Percentiles rank a stretch among this genome's conserved stretches.
Evolutionary conservation across 2,888 invertebrate species (phyloP).

Genomic region (Phyto melanocephala): DNA sequence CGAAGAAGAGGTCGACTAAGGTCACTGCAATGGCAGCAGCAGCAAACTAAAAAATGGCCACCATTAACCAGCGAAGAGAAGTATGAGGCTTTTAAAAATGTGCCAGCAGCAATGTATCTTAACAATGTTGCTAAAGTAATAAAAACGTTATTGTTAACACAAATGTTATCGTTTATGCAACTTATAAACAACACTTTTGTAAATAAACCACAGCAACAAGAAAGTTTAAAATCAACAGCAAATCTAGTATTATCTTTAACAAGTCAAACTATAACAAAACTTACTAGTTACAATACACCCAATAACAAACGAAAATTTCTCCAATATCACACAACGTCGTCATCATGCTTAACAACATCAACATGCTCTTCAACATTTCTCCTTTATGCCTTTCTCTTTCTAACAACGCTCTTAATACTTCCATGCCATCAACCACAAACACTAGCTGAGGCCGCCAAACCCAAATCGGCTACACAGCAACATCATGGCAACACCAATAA

Average conservation of each 20-base stretch:
- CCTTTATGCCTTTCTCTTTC: constrained; percentile 67
- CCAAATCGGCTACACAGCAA: constrained; percentile 73
- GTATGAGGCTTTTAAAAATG: constrained; percentile 47
- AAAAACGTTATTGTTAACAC: constrained; percentile 70
- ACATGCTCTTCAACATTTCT: constrained; percentile 52
- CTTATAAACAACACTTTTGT: constrained; percentile 58
- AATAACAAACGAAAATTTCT: constrained; percentile 54
- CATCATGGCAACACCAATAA: constrained; percentile 64
- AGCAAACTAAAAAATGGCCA: background rate
- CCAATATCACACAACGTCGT: constrained; percentile 5
- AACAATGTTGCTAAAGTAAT: constrained; percentile 60
- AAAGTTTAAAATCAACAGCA: constrained; percentile 51
- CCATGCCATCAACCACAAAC: constrained; percentile 65
- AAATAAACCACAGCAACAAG: constrained; percentile 53
- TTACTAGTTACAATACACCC: constrained; percentile 38
- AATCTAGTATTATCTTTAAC: constrained; percentile 59
- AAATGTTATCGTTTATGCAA: constrained; percentile 71
- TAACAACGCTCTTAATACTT: constrained; percentile 65
- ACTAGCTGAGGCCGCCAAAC: constrained; percentile 71
- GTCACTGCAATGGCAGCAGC: constrained; percentile 48
- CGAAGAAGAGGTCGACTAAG: constrained; percentile 78
- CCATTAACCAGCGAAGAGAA: background rate
- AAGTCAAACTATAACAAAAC: constrained; percentile 67
- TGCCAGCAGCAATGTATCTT: constrained; percentile 60
- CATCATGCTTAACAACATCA: constrained; percentile 4